phyloP scores from a whole-genome alignment of 2,797 vertebrate genomes.

The Trachurus trachurus region DNA sequence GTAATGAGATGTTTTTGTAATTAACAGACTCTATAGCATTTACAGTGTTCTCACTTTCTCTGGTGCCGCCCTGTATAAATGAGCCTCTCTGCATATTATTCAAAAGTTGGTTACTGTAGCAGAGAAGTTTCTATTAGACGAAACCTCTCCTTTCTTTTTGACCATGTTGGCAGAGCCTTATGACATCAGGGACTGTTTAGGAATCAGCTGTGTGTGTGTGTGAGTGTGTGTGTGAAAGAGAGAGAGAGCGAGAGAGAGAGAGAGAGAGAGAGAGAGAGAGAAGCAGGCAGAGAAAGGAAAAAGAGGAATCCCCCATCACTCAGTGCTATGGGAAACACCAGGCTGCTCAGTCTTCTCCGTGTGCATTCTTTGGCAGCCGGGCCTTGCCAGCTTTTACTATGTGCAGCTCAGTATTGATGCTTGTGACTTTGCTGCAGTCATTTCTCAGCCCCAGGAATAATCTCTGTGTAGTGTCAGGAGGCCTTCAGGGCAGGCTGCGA shows the following conservation, averaged over 20 bases:
- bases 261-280: not conserved
- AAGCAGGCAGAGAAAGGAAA: constrained; percentile 9
- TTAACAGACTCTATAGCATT: not conserved
- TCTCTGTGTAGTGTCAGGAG: constrained; percentile 17
- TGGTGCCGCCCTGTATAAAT: not conserved
- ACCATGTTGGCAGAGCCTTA: constrained; percentile 22
- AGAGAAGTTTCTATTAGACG: not conserved
- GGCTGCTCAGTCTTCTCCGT: not conserved
- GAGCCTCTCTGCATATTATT: not conserved
- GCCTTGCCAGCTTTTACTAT: constrained; percentile 21
- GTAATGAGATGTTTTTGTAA: not conserved
- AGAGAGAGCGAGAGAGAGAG: constrained; percentile 1
- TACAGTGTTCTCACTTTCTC: not conserved
- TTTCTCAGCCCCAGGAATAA: not conserved
- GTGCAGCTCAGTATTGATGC: not conserved
- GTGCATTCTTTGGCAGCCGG: constrained; percentile 31
- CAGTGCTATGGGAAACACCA: constrained; percentile 41
- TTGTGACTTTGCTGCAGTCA: not conserved
- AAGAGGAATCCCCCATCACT: constrained; percentile 45
- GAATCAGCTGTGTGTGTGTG: constrained; percentile 28
- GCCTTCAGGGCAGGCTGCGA: not conserved
- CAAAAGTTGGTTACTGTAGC: not conserved
- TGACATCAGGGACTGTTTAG: constrained; percentile 41
- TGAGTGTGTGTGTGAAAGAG: constrained; percentile 2
- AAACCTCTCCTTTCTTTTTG: not conserved